phyloP scores from a whole-genome alignment of 1,140 invertebrate species.

The Polypedilum vanderplanki region DNA sequence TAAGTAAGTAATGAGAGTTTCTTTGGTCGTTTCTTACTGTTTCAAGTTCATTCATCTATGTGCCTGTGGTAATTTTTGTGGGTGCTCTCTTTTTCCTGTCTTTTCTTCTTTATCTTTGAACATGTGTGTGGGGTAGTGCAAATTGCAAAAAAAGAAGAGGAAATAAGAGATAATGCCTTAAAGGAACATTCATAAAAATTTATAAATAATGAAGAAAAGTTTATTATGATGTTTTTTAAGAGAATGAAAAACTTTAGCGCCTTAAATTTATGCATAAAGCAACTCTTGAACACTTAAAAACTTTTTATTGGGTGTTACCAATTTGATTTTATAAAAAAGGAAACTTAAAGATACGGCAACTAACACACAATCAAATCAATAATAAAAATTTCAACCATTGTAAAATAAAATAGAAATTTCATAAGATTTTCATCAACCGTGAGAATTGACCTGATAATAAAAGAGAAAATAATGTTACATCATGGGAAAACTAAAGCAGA shows the following conservation, averaged over 20 bases:
- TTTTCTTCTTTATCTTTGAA: too few species aligned
- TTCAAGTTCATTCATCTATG: background rate
- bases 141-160: too few species aligned
- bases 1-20: too few species aligned
- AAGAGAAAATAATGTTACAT: background rate
- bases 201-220: too few species aligned
- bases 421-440: background rate
- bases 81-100: too few species aligned
- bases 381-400: background rate
- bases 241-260: background rate
- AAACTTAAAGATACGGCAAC: too few species aligned
- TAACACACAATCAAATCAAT: too few species aligned
- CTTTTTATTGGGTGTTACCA: background rate
- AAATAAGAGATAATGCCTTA: too few species aligned
- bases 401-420: background rate
- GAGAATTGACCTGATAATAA: background rate
- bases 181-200: too few species aligned
- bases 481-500: background rate
- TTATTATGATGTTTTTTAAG: too few species aligned
- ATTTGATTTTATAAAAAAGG: background rate
- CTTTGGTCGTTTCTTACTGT: too few species aligned
- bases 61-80: background rate
- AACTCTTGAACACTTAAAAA: background rate
- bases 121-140: too few species aligned
- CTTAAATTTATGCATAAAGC: background rate